These are phyloP conservation scores for Chrysogorgia sp. DNA, from an alignment of 92 coral and sea anemone genomes.

Conservation along the genomic window DNA sequence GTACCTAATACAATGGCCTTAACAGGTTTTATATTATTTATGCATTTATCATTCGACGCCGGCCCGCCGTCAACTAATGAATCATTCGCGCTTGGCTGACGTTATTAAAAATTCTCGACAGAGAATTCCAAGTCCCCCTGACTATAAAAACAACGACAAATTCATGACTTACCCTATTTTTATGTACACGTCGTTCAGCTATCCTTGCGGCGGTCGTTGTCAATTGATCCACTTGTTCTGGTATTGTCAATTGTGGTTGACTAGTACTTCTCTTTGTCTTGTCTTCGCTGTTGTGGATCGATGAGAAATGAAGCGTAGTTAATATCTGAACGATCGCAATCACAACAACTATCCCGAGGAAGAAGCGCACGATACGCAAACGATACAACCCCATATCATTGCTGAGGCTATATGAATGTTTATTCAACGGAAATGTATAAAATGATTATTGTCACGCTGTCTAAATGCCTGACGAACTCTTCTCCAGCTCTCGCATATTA, in stretches of 20 bases:
- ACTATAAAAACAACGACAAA: conserved; percentile 13
- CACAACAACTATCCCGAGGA: conserved; percentile 73
- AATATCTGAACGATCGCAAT: conserved; percentile 83
- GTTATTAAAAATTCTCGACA: too few species aligned
- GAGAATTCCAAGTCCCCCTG: too few species aligned
- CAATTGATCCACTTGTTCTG: background rate
- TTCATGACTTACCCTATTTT: background rate
- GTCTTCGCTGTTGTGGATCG: conserved; percentile 71
- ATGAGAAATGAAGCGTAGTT: conserved; percentile 86
- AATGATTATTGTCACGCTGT: too few species aligned
- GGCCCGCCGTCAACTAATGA: too few species aligned
- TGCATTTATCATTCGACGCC: too few species aligned
- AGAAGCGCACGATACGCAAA: conserved; percentile 84
- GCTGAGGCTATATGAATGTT: background rate
- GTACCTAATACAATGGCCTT: too few species aligned
- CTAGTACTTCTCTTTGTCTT: conserved; percentile 61
- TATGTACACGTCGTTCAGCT: background rate
- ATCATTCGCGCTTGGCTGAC: too few species aligned
- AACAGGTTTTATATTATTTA: too few species aligned
- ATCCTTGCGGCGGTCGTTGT: background rate
- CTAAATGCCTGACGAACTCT: too few species aligned
- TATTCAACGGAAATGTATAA: too few species aligned
- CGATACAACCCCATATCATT: conserved; percentile 40
- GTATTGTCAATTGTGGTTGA: conserved; percentile 51
- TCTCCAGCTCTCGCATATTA: too few species aligned